A percentile compares a stretch with the other conserved stretches of the same genome.
Conservation (phyloP, 2,797 vertebrate species). For the Clarias fuscus region DNA sequence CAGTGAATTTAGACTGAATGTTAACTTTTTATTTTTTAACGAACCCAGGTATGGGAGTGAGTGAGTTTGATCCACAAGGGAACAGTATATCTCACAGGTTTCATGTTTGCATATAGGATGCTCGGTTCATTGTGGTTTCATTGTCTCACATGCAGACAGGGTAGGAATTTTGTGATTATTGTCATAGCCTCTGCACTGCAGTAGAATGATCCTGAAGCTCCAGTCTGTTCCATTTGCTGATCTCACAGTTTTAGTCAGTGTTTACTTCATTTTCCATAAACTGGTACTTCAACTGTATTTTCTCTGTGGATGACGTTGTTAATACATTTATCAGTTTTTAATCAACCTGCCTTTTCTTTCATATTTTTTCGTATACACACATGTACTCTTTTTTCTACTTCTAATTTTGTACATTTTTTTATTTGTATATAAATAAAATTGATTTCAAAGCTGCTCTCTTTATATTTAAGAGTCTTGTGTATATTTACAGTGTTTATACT, state of each 20-base stretch:
- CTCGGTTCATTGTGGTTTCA: conserved; percentile 29
- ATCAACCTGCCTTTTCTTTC: conserved; percentile 69
- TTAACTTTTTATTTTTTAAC: conserved; percentile 21
- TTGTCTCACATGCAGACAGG: neutral
- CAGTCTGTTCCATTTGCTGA: conserved; percentile 23
- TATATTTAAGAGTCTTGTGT: neutral
- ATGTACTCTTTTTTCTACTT: conserved; percentile 68
- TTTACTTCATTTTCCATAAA: conserved; percentile 44
- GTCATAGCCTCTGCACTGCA: conserved; percentile 25
- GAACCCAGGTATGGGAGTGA: conserved; percentile 14
- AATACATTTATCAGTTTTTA: conserved; percentile 52
- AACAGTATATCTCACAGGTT: conserved; percentile 43
- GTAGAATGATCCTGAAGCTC: neutral
- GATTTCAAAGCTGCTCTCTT: conserved; percentile 46
- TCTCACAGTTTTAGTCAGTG: conserved; percentile 33
- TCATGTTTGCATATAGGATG: conserved; percentile 36
- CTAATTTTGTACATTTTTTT: conserved; percentile 78
- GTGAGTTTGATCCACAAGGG: conserved; percentile 17
- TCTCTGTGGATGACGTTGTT: conserved; percentile 23
- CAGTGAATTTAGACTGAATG: conserved; percentile 29
- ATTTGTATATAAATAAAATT: conserved; percentile 77
- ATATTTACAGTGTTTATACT: neutral
- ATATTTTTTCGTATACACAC: conserved; percentile 65
- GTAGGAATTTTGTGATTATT: conserved; percentile 20
- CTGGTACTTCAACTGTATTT: conserved; percentile 36